phyloP scores from a whole-genome alignment of 92 coral and sea anemone genomes.

The Bergia sp. region DNA sequence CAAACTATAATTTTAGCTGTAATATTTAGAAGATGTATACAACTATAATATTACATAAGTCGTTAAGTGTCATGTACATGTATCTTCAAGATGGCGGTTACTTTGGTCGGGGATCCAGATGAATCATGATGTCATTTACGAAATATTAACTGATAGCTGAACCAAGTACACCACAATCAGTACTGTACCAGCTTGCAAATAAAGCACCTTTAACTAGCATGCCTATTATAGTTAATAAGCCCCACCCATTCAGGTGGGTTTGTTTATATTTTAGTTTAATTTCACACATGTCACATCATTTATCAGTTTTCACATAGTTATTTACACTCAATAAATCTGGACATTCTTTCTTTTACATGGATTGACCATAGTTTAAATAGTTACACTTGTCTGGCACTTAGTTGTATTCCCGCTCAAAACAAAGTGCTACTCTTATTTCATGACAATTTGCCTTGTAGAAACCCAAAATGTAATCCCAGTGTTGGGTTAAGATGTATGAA shows the following conservation, averaged over 20 bases:
- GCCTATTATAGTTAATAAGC: not conserved
- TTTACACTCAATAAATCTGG: not conserved
- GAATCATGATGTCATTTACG: not conserved
- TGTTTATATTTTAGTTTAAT: not conserved
- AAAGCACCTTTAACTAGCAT: not conserved
- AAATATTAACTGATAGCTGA: not conserved
- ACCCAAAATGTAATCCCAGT: too few relatives aligned
- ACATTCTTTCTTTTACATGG: not conserved
- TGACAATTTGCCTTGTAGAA: too few relatives aligned
- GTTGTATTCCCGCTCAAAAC: too few relatives aligned
- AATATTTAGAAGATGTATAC: not conserved
- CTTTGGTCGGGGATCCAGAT: not conserved
- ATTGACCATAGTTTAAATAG: too few relatives aligned
- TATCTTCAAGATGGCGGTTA: not conserved
- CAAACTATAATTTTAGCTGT: not conserved
- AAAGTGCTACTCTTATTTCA: too few relatives aligned
- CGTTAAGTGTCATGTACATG: not conserved
- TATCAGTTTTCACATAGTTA: not conserved
- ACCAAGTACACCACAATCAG: not conserved
- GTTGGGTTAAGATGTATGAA: too few relatives aligned
- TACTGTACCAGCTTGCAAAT: not conserved
- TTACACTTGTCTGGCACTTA: too few relatives aligned
- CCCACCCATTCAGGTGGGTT: not conserved
- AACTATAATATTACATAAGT: not conserved
- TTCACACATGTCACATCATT: not conserved